Conservation (phyloP, 2,113 vertebrate species). For the Budorcas taxicolor region DNA sequence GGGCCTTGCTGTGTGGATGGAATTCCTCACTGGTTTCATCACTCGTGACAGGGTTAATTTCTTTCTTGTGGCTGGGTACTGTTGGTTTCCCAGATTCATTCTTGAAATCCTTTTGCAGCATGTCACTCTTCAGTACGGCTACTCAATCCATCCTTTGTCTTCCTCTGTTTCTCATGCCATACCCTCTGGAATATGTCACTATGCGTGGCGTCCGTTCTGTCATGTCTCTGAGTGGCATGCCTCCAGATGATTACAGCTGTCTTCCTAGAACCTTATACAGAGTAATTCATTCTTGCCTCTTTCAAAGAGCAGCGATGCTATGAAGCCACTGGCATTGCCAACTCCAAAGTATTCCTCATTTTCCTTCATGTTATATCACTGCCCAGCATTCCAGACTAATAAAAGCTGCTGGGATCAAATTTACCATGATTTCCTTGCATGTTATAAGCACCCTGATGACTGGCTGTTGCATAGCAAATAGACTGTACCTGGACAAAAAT, state of each 20-base stretch:
- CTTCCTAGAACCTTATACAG: neutral
- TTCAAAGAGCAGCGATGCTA: neutral
- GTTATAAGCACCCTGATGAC: neutral
- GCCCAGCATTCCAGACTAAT: neutral
- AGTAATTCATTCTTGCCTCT: slow-evolving; percentile 35
- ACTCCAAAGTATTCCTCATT: neutral
- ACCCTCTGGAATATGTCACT: slow-evolving; percentile 54
- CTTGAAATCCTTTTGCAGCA: slow-evolving; percentile 37
- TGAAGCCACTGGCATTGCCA: neutral
- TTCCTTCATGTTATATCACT: neutral
- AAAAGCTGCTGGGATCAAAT: neutral
- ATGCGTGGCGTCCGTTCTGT: slow-evolving; percentile 33
- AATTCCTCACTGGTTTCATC: slow-evolving; percentile 64
- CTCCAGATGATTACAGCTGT: slow-evolving; percentile 57
- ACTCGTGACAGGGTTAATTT: neutral
- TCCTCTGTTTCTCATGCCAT: slow-evolving; percentile 23
- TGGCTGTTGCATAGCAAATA: neutral
- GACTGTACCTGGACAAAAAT: neutral
- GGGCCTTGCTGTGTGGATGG: slow-evolving; percentile 16
- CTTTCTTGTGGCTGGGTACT: slow-evolving; percentile 13
- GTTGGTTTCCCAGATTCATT: slow-evolving; percentile 52
- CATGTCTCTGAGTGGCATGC: slow-evolving; percentile 32
- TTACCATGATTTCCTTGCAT: neutral
- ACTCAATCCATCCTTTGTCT: neutral
- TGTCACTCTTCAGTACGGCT: slow-evolving; percentile 42